Percentiles rank a stretch among this genome's conserved stretches.
Conservation (phyloP, 2,113 vertebrate species). For the Sylvietta virens region DNA sequence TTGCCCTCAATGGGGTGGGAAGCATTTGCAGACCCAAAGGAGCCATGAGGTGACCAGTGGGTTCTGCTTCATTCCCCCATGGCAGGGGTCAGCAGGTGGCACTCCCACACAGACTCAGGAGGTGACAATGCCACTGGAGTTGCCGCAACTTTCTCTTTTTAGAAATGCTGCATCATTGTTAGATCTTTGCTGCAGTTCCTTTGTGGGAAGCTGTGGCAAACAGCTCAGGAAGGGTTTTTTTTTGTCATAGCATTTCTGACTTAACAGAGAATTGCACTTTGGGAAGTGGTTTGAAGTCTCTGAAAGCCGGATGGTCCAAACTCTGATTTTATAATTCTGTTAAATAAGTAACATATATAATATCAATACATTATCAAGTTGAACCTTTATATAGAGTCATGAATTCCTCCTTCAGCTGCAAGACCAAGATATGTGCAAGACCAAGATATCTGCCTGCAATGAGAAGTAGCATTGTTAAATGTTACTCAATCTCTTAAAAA, state of each 20-base stretch:
- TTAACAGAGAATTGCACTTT: neutral
- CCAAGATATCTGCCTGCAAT: neutral
- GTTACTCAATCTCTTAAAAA: neutral
- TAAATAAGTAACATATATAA: neutral
- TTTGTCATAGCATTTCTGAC: neutral
- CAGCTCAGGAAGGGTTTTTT: neutral
- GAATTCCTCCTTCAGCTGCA: neutral
- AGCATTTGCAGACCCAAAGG: neutral
- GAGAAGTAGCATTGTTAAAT: neutral
- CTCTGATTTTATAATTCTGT: neutral
- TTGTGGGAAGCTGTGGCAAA: slow-evolving; percentile 16
- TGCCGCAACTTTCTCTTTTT: slow-evolving; percentile 34
- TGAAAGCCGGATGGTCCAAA: neutral
- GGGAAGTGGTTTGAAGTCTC: neutral
- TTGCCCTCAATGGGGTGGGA: neutral
- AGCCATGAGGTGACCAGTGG: neutral
- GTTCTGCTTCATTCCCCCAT: neutral
- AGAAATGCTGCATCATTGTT: slow-evolving; percentile 49
- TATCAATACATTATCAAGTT: neutral
- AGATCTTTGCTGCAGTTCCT: slow-evolving; percentile 29
- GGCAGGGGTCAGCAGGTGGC: slow-evolving; percentile 58
- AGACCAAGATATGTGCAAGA: neutral
- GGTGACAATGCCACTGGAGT: neutral
- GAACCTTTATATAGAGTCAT: neutral
- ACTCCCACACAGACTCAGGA: slow-evolving; percentile 54